Base-by-base conservation (phyloP, 2,888 invertebrate species). In the Lomographa bimaculata region DNA sequence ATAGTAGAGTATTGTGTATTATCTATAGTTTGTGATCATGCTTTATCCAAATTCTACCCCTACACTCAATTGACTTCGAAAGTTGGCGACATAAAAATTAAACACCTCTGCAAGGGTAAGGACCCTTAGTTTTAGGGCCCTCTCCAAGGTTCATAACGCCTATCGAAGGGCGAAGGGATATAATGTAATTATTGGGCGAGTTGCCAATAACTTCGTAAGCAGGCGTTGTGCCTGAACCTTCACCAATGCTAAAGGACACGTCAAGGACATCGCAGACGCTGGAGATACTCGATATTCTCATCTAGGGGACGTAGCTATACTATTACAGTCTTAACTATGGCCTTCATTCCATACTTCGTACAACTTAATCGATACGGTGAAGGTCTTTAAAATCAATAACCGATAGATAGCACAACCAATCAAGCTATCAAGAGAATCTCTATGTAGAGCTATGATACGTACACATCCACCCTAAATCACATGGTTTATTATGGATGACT, bases 151-250 rank as follows among this genome's bases (percentile, higher is more conserved):
- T 16, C 17, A 32, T 7, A 25, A 24, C 25, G 20, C 5, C 17
- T 16, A 35, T 30, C 35, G 20, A 46, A 41, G 46, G 48, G 55
- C 34, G 21, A 57, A 50, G 45, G 47, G 50, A 56, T 63, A 57
- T 50, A 51, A 56, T 46, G 28, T 35, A 21, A 41, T 44, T 47
- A 57, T 52, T 57, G 52, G 71, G 71, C 71, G 59, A 56, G 46
- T 61, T 60, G 71, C 73, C 71, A 71, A 64, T 65, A 62, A 63
- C 51, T 53, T 55, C 25, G 50, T 52, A 54, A 54, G 59, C 57
- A 54, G 46, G 36, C 42, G 50, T 64, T 58, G 49, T 55, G 55
- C 46, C 60, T 46, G 40, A 42, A 63, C 62, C 65, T 54, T 50
- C 33, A 10, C 18, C 42, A 42, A 24, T 35, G 41, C 34, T 55